Conservation (phyloP, 2,888 invertebrate species). For the Leptura quadrifasciata region DNA sequence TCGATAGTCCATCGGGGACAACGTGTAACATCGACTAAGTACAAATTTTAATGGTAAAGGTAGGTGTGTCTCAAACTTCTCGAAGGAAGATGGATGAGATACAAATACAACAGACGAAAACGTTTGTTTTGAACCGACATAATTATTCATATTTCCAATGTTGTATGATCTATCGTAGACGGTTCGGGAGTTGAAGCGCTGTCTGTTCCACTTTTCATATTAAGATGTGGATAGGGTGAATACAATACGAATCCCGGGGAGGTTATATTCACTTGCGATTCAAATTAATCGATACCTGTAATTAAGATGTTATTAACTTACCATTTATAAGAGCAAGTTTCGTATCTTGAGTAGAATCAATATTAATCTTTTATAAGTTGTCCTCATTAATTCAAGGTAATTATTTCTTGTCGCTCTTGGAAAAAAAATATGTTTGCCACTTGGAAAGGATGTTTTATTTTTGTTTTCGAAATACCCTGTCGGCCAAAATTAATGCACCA, state of each 20-base stretch:
- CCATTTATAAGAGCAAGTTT: background rate
- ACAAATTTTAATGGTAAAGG: constrained; percentile 4
- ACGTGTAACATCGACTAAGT: constrained; percentile 4
- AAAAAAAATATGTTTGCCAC: too few relatives aligned
- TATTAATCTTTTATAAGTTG: background rate
- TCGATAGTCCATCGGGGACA: background rate
- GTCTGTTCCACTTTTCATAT: background rate
- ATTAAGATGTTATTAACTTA: background rate
- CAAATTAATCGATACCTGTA: background rate
- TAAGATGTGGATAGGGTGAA: constrained; percentile 3
- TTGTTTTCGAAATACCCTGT: too few relatives aligned
- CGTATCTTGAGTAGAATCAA: background rate
- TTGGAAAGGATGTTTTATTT: too few relatives aligned
- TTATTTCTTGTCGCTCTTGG: too few relatives aligned
- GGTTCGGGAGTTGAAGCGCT: background rate
- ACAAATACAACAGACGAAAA: constrained; percentile 7
- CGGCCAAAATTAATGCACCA: too few relatives aligned
- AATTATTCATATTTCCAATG: constrained; percentile 1
- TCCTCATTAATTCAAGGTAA: too few relatives aligned
- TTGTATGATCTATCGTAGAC: background rate
- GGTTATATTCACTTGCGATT: background rate
- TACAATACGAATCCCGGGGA: background rate
- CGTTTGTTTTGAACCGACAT: constrained; percentile 3
- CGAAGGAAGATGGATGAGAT: constrained; percentile 7
- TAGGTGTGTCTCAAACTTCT: background rate